A percentile compares a stretch with the other conserved stretches of the same genome.
phyloP scores from a whole-genome alignment of 2,113 vertebrate species.

The Otis tarda region DNA sequence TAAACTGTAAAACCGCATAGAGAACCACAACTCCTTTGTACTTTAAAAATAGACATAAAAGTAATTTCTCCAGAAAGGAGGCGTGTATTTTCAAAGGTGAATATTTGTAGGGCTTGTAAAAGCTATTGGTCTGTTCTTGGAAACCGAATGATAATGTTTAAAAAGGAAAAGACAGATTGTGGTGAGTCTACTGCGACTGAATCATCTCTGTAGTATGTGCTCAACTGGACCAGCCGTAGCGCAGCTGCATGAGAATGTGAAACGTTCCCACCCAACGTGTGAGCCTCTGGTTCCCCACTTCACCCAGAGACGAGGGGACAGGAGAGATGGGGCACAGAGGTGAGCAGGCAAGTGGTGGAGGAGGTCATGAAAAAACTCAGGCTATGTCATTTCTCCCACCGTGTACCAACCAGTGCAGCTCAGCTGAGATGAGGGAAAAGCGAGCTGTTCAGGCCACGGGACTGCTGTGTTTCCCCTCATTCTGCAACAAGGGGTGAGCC shows the following conservation, averaged over 20 bases:
- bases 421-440: background rate
- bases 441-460: background rate
- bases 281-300: background rate
- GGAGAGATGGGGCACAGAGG: background rate
- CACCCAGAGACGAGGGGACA: background rate
- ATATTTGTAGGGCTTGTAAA: constrained; percentile 39
- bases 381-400: background rate
- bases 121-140: constrained; percentile 16
- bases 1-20: constrained; percentile 43
- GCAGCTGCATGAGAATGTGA: background rate
- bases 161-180: constrained; percentile 39
- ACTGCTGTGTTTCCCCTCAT: fast-evolving
- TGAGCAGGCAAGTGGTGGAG: background rate
- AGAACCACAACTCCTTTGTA: constrained; percentile 60
- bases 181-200: background rate
- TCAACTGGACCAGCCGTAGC: background rate
- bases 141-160: background rate
- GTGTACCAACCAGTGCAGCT: background rate
- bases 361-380: background rate
- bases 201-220: constrained; percentile 26
- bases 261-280: background rate
- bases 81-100: constrained; percentile 47
- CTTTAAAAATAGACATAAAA: constrained; percentile 63
- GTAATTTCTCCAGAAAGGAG: constrained; percentile 52
- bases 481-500: background rate